phyloP scores from a whole-genome alignment of 2,113 vertebrate species.

The Seriola rivoliana region DNA sequence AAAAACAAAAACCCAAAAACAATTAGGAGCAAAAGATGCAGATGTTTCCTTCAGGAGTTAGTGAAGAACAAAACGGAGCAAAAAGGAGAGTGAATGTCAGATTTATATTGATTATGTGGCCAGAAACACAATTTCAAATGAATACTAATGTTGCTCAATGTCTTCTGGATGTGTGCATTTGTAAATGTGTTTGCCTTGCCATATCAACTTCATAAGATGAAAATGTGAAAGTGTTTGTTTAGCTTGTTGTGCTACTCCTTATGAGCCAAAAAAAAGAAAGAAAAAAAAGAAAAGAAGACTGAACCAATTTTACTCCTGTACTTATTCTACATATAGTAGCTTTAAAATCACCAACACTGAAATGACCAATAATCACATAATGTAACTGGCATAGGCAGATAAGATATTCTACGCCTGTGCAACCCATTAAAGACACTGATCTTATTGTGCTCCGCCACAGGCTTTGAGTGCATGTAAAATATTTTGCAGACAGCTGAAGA shows the following conservation, averaged over 20 bases:
- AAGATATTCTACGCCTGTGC: not conserved
- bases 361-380: not conserved
- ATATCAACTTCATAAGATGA: no score
- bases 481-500: constrained; percentile 13
- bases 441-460: not conserved
- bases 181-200: no score
- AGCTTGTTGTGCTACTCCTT: no score
- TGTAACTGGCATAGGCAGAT: not conserved
- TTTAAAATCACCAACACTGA: not conserved
- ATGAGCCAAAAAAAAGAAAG: no score
- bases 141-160: not conserved
- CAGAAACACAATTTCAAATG: not conserved
- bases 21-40: not conserved
- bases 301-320: no score
- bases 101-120: not conserved
- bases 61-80: constrained; percentile 7
- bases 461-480: constrained; percentile 12
- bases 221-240: no score
- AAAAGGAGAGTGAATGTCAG: not conserved
- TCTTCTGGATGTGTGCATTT: no score
- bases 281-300: no score
- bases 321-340: not conserved
- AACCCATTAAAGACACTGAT: not conserved
- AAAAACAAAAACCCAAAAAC: no score
- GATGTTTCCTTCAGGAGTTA: not conserved